These are phyloP conservation scores for Magallana ariakensis DNA, from an alignment of 1,140 invertebrate species.

Conservation along the genomic window DNA sequence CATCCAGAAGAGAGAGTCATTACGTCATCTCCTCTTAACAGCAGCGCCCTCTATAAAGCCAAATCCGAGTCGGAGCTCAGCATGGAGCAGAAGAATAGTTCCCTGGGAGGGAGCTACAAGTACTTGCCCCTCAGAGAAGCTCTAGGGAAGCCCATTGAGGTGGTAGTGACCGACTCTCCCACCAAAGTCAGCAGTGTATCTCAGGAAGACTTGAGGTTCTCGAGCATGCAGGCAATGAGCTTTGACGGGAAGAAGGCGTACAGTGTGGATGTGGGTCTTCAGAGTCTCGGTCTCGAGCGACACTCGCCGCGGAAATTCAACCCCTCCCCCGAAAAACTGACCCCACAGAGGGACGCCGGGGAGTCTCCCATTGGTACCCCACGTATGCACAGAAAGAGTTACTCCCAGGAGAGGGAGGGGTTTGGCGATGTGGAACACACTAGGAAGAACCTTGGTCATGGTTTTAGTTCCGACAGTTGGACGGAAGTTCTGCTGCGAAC, in stretches of 20 bases:
- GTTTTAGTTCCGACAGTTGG: not conserved
- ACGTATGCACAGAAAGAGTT: slow-evolving; percentile 40
- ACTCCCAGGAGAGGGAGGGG: not conserved
- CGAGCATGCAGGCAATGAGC: not conserved
- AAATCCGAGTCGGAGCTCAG: slow-evolving; percentile 52
- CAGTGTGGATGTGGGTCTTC: slow-evolving; percentile 56
- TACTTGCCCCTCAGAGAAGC: slow-evolving; percentile 51
- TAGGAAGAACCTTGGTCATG: not conserved
- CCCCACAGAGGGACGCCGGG: slow-evolving; percentile 50
- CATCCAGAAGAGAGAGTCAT: not conserved
- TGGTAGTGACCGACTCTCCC: slow-evolving; percentile 28
- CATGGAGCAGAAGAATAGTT: slow-evolving; percentile 38
- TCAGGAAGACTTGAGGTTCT: slow-evolving; percentile 48
- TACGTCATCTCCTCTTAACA: not conserved
- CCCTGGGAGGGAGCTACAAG: slow-evolving; percentile 51
- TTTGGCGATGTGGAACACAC: not conserved
- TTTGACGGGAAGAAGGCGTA: slow-evolving; percentile 41
- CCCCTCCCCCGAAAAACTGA: slow-evolving; percentile 56
- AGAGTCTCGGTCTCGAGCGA: slow-evolving; percentile 48
- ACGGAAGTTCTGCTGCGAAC: not conserved
- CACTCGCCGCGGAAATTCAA: slow-evolving; percentile 56
- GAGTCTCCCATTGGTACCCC: slow-evolving; percentile 57
- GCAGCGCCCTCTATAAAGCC: slow-evolving; percentile 47
- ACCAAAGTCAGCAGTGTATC: slow-evolving; percentile 52
- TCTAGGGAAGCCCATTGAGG: slow-evolving; percentile 32